Conservation (phyloP, 2,113 vertebrate genomes). For the Petroica traversi region DNA sequence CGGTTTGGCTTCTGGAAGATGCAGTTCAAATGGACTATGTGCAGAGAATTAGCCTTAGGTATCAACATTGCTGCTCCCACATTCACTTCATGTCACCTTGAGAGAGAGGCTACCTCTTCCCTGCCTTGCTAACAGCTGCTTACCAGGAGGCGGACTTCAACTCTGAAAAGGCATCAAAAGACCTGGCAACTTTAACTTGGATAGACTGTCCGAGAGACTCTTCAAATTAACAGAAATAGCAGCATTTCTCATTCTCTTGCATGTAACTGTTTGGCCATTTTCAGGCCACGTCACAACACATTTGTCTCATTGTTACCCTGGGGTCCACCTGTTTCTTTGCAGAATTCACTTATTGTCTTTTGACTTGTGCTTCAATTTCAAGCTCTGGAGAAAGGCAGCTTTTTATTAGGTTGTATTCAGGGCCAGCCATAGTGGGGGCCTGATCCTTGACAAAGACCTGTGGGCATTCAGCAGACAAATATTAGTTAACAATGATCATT, state of each 20-base stretch:
- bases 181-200: constrained; percentile 47
- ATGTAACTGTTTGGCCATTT: constrained; percentile 50
- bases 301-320: constrained; percentile 46
- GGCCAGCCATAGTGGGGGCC: not conserved
- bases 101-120: not conserved
- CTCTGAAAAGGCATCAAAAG: constrained; percentile 47
- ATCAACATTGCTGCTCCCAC: constrained; percentile 47
- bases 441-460: constrained; percentile 19
- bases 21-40: constrained; percentile 36
- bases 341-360: constrained; percentile 46
- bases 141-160: constrained; percentile 29
- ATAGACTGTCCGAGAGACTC: constrained; percentile 29
- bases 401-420: constrained; percentile 25
- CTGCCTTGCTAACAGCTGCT: constrained; percentile 33
- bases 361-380: constrained; percentile 46
- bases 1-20: constrained; percentile 20
- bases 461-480: constrained; percentile 24
- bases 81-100: constrained; percentile 20
- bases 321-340: constrained; percentile 47
- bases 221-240: constrained; percentile 60
- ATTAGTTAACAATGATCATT: constrained; percentile 24
- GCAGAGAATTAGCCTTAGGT: constrained; percentile 48
- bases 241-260: constrained; percentile 43
- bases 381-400: not conserved
- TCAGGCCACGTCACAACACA: constrained; percentile 56